Percentiles rank a stretch among this genome's conserved stretches.
phyloP scores from a whole-genome alignment of 2,797 vertebrate genomes.

The Alosa sapidissima region DNA sequence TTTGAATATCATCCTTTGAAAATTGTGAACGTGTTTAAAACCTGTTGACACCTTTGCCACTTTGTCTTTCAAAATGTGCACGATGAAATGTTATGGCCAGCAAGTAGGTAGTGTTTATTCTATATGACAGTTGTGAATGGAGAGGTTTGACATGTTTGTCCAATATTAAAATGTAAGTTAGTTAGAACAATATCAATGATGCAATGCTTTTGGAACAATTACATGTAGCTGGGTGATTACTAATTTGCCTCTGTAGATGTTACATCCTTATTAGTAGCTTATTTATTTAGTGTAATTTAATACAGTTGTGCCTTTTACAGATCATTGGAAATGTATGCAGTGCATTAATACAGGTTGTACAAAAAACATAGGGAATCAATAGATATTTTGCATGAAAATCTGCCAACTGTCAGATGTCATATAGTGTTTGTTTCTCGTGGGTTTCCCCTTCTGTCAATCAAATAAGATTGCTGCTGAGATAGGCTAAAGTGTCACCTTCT shows the following conservation, averaged over 20 bases:
- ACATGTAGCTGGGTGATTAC: neutral
- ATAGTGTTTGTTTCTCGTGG: neutral
- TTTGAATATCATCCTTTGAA: too few species aligned
- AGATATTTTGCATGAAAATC: neutral
- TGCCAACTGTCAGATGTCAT: neutral
- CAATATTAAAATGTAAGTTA: neutral
- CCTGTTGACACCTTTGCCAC: too few species aligned
- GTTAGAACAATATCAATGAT: neutral
- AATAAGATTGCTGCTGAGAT: neutral
- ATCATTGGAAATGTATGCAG: neutral
- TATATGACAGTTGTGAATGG: neutral
- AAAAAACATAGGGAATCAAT: neutral
- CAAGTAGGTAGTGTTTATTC: too few species aligned
- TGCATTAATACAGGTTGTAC: too few species aligned
- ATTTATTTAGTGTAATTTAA: neutral
- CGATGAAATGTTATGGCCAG: too few species aligned
- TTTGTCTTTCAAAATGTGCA: too few species aligned
- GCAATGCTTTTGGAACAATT: neutral
- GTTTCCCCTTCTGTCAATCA: constrained; percentile 49
- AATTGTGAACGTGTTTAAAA: too few species aligned
- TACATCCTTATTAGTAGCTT: neutral
- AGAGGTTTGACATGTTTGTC: neutral
- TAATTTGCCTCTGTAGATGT: neutral
- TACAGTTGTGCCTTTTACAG: neutral
- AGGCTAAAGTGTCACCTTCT: neutral